A percentile compares a stretch with the other conserved stretches of the same genome.
Conservation (phyloP, 1,140 invertebrate species). For the Atta texana region DNA sequence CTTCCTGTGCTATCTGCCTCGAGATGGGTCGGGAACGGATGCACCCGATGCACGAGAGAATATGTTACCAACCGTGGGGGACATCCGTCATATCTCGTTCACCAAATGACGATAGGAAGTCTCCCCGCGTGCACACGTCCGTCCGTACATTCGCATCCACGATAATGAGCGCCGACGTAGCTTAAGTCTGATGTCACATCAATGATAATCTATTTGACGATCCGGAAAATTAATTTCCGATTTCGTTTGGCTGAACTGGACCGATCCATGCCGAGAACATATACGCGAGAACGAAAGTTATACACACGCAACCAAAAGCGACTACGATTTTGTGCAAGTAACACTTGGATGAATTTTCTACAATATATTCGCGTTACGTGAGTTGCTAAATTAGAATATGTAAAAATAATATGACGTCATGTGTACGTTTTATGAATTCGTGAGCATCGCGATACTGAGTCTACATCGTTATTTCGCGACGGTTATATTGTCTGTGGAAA, state of each 20-base stretch:
- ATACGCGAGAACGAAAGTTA: background rate
- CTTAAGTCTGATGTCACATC: slow-evolving; percentile 41
- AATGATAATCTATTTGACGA: slow-evolving; percentile 51
- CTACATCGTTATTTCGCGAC: slow-evolving; percentile 17
- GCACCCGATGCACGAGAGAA: background rate
- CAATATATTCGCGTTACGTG: slow-evolving; percentile 53
- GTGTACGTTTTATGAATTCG: slow-evolving; percentile 33
- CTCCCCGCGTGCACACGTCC: background rate
- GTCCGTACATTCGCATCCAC: background rate
- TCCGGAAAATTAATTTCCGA: slow-evolving; percentile 59
- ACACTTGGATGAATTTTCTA: slow-evolving; percentile 30
- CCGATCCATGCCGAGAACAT: background rate
- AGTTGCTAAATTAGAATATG: slow-evolving; percentile 22
- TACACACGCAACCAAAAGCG: slow-evolving; percentile 33
- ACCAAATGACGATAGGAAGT: background rate
- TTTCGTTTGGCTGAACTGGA: slow-evolving; percentile 25
- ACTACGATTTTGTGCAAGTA: background rate
- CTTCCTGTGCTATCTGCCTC: too few relatives aligned
- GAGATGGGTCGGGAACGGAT: background rate
- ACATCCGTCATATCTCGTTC: slow-evolving; percentile 44
- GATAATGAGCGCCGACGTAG: slow-evolving; percentile 29
- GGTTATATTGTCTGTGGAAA: background rate
- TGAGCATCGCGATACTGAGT: background rate
- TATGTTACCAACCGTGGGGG: background rate
- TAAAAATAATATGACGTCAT: slow-evolving; percentile 41